phyloP scores from a whole-genome alignment of 1,140 invertebrate genomes.

The Rhyacophila brunnea region DNA sequence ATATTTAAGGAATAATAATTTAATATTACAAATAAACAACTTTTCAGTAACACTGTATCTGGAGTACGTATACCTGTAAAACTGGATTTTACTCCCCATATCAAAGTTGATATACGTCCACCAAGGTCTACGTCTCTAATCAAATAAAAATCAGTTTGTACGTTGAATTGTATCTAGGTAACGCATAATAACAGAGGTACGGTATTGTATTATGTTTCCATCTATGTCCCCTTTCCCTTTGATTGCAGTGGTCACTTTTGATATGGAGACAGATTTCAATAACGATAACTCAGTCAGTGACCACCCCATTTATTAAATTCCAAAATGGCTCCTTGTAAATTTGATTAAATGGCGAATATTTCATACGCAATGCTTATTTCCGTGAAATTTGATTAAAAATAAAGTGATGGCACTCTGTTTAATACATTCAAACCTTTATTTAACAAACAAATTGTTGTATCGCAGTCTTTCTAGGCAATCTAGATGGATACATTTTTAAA shows the following conservation, averaged over 20 bases:
- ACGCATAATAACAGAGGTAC: background rate
- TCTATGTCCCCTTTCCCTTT: constrained; percentile 6
- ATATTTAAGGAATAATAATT: too few relatives aligned
- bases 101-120: background rate
- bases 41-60: too few relatives aligned
- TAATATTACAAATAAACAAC: too few relatives aligned
- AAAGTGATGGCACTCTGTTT: too few relatives aligned
- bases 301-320: constrained; percentile 17
- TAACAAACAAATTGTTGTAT: too few relatives aligned
- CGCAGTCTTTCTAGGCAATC: too few relatives aligned
- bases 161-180: constrained; percentile 18
- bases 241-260: constrained; percentile 33
- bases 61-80: constrained; percentile 9
- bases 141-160: constrained; percentile 34
- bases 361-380: background rate
- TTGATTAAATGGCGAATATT: too few relatives aligned
- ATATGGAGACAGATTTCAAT: constrained; percentile 31
- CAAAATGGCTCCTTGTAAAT: background rate
- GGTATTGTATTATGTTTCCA: background rate
- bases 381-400: constrained; percentile 1
- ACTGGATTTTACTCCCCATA: background rate
- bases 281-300: constrained; percentile 22
- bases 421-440: too few relatives aligned
- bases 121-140: constrained; percentile 22
- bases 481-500: too few relatives aligned